Base-by-base conservation (phyloP, 2,888 invertebrate genomes). In the Phortica magna region DNA sequence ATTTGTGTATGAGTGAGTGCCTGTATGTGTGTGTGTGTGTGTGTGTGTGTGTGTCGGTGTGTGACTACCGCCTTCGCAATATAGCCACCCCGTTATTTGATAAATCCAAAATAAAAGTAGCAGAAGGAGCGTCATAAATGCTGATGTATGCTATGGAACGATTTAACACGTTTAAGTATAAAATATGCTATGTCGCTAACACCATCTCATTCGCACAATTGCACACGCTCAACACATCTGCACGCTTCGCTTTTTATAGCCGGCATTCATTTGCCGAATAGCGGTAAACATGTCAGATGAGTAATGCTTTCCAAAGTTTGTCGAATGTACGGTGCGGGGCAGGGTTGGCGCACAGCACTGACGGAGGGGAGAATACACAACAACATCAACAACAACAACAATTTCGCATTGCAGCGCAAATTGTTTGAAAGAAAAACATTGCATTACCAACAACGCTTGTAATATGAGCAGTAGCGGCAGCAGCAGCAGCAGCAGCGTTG, bases 101-200 rank as follows among this genome's bases (percentile, higher is more conserved):
- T 75, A 73, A 65, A 72, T 73, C 78, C 77, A 83, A 78, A 80
- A 83, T 83, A 79, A 73, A 77, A 82, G 14, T 83, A 53, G 75
- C 19, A 7, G 48, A 70, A 81, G 79, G 76, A 77, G 78, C 68
- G 75, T 76, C 84, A 78, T 83, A 88, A 88, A 88, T 88, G 88
- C 89, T 88, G 88, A 89, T 81, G 85, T 85, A 85, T 83, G 82
- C 78, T 64, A 77, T 71, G 79, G 80, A 79, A 67, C 85, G 87
- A 89, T 89, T 89, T 89, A 86, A 88, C 89, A 89, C 88, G 89
- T 85, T 89, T 88, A 89, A 89, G 87, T 86, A 89, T 89, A 89
- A 89, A 87, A 87, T 87, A 87, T 87, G 87, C 88, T 87, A 82
- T 6, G 10, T 19, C 22, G 17, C 22, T 61, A 14, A 55, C 55